Conservation (phyloP, 2,113 vertebrate genomes). For the Antidorcas marsupialis region DNA sequence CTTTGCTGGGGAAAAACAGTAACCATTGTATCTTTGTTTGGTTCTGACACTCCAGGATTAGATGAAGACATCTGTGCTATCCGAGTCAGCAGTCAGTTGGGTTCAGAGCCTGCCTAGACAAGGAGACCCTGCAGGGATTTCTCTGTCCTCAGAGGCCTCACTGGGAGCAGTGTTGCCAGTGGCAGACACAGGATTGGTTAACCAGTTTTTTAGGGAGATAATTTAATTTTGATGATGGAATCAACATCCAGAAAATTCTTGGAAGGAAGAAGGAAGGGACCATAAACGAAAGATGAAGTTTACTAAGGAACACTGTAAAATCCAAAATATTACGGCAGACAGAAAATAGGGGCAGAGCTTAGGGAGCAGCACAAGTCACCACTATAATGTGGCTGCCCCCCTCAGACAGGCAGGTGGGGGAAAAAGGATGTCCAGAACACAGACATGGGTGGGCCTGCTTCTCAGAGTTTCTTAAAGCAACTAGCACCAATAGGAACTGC, state of each 20-base stretch:
- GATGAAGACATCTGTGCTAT: background rate
- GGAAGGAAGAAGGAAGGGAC: constrained; percentile 84
- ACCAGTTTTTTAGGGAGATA: background rate
- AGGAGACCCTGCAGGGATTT: background rate
- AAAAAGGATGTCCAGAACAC: background rate
- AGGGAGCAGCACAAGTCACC: background rate
- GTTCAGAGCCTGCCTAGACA: background rate
- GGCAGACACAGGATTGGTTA: background rate
- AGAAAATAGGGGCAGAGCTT: background rate
- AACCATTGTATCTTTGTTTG: background rate
- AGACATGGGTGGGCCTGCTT: background rate
- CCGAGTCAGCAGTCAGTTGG: background rate
- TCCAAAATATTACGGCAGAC: background rate
- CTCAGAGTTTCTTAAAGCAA: background rate
- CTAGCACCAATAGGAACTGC: background rate
- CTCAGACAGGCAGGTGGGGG: background rate
- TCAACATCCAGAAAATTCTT: constrained; percentile 40
- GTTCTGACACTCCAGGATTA: background rate
- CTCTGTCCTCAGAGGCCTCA: background rate
- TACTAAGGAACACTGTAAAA: background rate
- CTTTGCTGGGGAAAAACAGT: background rate
- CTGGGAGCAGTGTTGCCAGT: background rate
- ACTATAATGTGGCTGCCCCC: fast-evolving
- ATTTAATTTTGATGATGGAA: background rate
- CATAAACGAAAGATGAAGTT: background rate